phyloP scores from a whole-genome alignment of 2,113 vertebrate species.

The Australoheros scitulus region DNA sequence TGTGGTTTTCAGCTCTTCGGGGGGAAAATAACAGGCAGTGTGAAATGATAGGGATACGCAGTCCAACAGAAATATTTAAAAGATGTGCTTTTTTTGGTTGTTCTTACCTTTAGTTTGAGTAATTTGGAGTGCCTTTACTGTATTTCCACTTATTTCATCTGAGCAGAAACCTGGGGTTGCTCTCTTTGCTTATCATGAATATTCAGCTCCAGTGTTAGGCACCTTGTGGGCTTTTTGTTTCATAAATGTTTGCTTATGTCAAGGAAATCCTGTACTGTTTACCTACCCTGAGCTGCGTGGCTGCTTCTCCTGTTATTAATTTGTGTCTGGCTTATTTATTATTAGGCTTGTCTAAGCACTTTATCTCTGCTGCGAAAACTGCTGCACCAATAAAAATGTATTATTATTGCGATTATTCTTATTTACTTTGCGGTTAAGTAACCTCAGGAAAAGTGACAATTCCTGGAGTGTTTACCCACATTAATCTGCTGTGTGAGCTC shows the following conservation, averaged over 20 bases:
- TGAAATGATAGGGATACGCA: conserved; percentile 11
- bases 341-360: conserved; percentile 53
- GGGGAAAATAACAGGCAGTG: conserved; percentile 33
- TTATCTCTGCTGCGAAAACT: conserved; percentile 57
- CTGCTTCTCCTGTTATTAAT: conserved; percentile 41
- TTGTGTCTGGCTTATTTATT: conserved; percentile 60
- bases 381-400: conserved; percentile 50
- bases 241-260: conserved; percentile 31
- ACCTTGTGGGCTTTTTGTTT: conserved; percentile 20
- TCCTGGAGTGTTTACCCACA: conserved; percentile 69
- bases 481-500: conserved; percentile 61
- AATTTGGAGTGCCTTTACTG: background rate
- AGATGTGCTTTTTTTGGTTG: background rate
- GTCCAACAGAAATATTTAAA: conserved; percentile 56
- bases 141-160: background rate
- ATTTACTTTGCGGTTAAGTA: conserved; percentile 63
- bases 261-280: conserved; percentile 54
- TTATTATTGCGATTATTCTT: conserved; percentile 61
- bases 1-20: conserved; percentile 25
- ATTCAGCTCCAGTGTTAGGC: background rate
- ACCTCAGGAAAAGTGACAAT: conserved; percentile 55
- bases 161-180: background rate
- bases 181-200: conserved; percentile 4
- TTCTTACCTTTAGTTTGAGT: background rate
- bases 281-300: conserved; percentile 47